Conservation (phyloP, 2,113 vertebrate species). For the Hyla sarda region DNA sequence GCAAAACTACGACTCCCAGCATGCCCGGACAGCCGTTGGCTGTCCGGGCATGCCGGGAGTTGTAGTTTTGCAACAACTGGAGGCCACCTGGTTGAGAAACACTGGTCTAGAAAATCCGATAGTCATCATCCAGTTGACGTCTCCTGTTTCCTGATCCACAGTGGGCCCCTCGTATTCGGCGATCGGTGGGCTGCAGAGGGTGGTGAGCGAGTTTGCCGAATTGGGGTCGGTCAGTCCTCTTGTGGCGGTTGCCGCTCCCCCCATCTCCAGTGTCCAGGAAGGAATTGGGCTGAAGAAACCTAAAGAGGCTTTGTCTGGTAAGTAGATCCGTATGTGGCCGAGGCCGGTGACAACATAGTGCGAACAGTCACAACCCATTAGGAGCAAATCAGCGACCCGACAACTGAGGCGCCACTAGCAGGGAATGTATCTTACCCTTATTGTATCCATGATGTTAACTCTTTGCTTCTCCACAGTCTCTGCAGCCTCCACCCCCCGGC, state of each 20-base stretch:
- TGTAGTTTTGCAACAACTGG: too few relatives aligned
- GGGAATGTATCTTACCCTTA: too few relatives aligned
- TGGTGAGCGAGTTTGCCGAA: conserved; percentile 53
- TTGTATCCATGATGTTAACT: not conserved
- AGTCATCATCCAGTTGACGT: not conserved
- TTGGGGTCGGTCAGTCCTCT: conserved; percentile 41
- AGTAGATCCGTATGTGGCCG: not conserved
- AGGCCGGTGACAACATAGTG: too few relatives aligned
- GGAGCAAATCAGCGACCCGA: too few relatives aligned
- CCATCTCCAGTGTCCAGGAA: conserved; percentile 1
- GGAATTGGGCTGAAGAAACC: not conserved
- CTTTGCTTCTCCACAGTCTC: not conserved
- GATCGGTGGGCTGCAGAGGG: conserved; percentile 36
- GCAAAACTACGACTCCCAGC: too few relatives aligned
- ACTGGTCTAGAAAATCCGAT: too few relatives aligned
- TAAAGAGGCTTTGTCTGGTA: conserved; percentile 10
- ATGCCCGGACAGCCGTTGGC: too few relatives aligned
- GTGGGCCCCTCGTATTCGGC: conserved; percentile 45
- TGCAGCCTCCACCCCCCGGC: not conserved
- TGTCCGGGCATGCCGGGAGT: too few relatives aligned
- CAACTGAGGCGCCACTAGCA: not conserved
- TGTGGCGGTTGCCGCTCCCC: not conserved
- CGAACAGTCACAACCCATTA: too few relatives aligned
- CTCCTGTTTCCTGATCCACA: not conserved
- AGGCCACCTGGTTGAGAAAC: too few relatives aligned